Base-by-base conservation (phyloP, 2,888 invertebrate genomes). In the Rhodophaea formosa region DNA sequence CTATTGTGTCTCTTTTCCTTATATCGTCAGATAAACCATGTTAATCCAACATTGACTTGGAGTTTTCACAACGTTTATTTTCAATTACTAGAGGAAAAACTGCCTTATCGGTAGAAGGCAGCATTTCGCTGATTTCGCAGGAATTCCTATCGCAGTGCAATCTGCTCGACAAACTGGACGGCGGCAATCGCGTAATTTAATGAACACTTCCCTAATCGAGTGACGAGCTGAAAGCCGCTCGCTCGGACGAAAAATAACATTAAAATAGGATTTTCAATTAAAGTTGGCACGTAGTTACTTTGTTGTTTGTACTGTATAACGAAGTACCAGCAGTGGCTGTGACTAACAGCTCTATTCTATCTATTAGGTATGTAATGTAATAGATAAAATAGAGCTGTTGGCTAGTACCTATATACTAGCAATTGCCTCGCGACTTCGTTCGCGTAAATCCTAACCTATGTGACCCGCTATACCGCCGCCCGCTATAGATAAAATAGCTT, bases 131-230 rank as follows among this genome's bases (percentile, higher is more conserved):
- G 80, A 79, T 72, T 77, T 74, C 64, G 70, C 64, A 64, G 74
- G 67, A 78, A 80, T 79, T 75, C 65, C 68, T 67, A 75, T 71
- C 74, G 75, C 70, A 75, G 78, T 78, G 80, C 83, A 86, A 86
- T 85, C 79, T 79, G 79, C 77, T 79, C 76, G 71, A 79, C 80
- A 81, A 84, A 84, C 84, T 80, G 75, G 79, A 77, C 80, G 74
- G 42, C 69, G 76, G 84, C 86, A 88, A 87, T 87, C 86, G 76
- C 60, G 81, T 88, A 86, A 89, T 84, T 86, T 77, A 83, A 88
- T 88, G 81, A 88, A 87, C 86, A 86, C 84, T 83, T 82, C 77
- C 75, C 77, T 85, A 87, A 87, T 87, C 86, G 84, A 86, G 80
- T 86, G 78, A 82, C 80, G 78, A 74, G 73, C 66, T 67, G 67